Conservation (phyloP, 2,797 vertebrate species). For the Capromys pilorides region DNA sequence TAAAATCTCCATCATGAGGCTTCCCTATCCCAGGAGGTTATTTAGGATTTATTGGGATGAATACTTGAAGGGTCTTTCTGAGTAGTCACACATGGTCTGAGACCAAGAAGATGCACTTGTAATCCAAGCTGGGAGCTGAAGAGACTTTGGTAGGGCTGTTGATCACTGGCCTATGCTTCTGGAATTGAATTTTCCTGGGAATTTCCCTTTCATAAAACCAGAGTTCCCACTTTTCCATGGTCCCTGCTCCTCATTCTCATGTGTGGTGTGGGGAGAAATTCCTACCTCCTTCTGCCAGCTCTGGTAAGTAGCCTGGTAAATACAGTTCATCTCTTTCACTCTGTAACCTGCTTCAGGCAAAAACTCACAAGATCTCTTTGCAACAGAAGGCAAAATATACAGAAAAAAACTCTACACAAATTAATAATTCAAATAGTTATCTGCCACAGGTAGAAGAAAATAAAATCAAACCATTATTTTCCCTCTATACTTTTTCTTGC, state of each 20-base stretch:
- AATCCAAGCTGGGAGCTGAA: neutral
- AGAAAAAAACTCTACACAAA: conserved; percentile 33
- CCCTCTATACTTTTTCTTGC: neutral
- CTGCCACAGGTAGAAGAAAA: conserved; percentile 53
- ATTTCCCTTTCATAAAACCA: neutral
- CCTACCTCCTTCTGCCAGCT: neutral
- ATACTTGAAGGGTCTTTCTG: neutral
- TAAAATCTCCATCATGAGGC: neutral
- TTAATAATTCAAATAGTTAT: conserved; percentile 70
- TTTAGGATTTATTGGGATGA: neutral
- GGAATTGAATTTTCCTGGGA: neutral
- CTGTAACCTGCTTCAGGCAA: neutral
- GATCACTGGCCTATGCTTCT: neutral
- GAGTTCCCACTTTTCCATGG: neutral
- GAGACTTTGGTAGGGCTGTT: neutral
- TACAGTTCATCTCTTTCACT: neutral
- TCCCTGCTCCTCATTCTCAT: neutral
- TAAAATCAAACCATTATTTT: conserved; percentile 11
- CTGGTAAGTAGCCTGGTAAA: neutral
- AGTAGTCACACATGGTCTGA: neutral
- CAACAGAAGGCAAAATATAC: conserved; percentile 1
- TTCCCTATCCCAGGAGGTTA: neutral
- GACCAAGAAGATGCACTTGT: neutral
- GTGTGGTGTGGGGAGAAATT: neutral
- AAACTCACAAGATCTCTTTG: neutral